Evolutionary conservation across 1,140 invertebrate genomes (phyloP).

Genomic region (Drosophila paulistorum): DNA sequence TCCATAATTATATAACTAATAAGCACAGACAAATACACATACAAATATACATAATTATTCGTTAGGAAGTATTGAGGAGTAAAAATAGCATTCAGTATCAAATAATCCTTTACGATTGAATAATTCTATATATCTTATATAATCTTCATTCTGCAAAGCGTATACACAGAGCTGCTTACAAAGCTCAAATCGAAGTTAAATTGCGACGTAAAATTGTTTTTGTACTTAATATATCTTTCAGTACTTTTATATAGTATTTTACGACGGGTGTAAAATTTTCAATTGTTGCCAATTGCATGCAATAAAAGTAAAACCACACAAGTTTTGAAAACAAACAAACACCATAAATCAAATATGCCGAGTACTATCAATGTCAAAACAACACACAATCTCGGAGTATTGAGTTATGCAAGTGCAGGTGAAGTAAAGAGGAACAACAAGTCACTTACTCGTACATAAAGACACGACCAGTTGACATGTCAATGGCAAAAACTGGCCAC

Average conservation of each 20-base stretch:
- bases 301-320: not conserved
- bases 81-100: no score
- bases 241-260: no score
- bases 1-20: conserved; percentile 10
- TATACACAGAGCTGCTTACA: no score
- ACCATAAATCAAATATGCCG: conserved; percentile 13
- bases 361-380: not conserved
- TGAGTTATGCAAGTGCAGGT: conserved; percentile 45
- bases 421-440: conserved; percentile 25
- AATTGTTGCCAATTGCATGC: no score
- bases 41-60: not conserved
- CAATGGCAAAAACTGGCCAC: conserved; percentile 32
- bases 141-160: no score
- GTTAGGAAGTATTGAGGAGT: no score
- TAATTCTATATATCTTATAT: no score
- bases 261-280: no score
- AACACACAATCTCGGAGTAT: conserved; percentile 3
- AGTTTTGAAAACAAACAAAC: not conserved
- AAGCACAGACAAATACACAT: not conserved
- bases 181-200: no score
- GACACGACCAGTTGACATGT: conserved; percentile 44
- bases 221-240: no score
- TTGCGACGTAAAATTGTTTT: no score
- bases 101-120: no score
- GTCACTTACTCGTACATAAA: not conserved